Percentiles rank a stretch among this genome's conserved stretches.
phyloP scores from a whole-genome alignment of 2,888 invertebrate genomes.

The Tetanocera ferruginea region DNA sequence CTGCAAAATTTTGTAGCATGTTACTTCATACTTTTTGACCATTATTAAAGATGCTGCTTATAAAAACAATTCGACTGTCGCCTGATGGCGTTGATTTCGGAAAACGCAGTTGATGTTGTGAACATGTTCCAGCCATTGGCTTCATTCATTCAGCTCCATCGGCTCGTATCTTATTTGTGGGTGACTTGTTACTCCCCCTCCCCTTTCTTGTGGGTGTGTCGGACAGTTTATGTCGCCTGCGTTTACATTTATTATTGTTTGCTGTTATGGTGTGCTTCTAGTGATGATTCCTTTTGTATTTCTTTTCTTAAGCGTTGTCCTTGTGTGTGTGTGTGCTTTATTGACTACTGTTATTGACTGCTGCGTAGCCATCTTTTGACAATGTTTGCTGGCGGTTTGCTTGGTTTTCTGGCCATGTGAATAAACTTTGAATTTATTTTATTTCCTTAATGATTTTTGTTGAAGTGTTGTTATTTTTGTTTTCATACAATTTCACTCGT shows the following conservation, averaged over 20 bases:
- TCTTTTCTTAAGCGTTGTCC: not conserved
- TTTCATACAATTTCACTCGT: not conserved
- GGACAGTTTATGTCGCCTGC: conserved; percentile 1
- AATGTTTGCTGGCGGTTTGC: not conserved
- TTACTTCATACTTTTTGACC: no score
- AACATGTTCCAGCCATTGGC: not conserved
- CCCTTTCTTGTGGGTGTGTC: not conserved
- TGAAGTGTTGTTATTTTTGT: not conserved
- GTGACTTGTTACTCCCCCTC: not conserved
- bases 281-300: not conserved
- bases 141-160: not conserved
- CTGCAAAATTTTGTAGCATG: not conserved
- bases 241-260: not conserved
- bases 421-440: conserved; percentile 11
- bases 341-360: not conserved
- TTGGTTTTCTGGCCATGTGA: not conserved
- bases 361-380: not conserved
- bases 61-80: not conserved
- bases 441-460: not conserved
- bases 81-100: not conserved
- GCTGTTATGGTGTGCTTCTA: not conserved
- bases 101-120: not conserved
- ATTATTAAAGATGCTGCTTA: not conserved
- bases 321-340: not conserved
- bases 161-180: not conserved